Base-by-base conservation (phyloP, 1,140 invertebrate species). In the Agrypnia vestita region DNA sequence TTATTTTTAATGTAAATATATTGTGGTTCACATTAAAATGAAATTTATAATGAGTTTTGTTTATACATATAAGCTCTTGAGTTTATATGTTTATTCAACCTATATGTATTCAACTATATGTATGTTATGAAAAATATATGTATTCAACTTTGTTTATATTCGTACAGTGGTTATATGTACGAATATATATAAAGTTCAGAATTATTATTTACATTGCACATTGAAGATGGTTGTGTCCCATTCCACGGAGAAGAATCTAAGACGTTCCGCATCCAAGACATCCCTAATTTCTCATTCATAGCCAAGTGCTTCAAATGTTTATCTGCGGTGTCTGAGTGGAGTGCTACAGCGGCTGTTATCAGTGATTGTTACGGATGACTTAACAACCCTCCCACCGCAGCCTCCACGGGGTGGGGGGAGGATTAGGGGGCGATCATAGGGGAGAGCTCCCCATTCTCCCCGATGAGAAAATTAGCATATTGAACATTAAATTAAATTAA, bases 401-500 rank as follows among this genome's bases (percentile, higher is more conserved):
- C 6, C 25, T 35, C 25, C 25, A 35, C 25, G 1, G 1, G 6
- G 6, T 35, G 25, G 1, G 25, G 25, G 25, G 25, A 35, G 6
- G n/a, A n/a, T n/a, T n/a, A 35, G 6, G 25, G 25, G 25, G 25
- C 25, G 25, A 35, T 35, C 25, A 6, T 35, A 35, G 25, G 47
- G 56, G 73, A 13, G 43, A 6, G 43, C 53, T 13, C 53, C 25
- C 21, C 25, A 47, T 11, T 13, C 56, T 55, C 17, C 47, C 49
- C 21, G 7, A 25, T 49, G 19, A 35, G 76, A 56, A 51, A 78
- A 81, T 81, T 81, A 81, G 76, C 80, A 81, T 81, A 81, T 81
- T 81, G 80, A 81, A 81, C 76, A 81, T 78, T 74, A 78, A 81
- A 81, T 81, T 76, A 78, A 59, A 81, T 78, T 78, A 74, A 81